These are phyloP conservation scores for Andrena trimmerana DNA, from an alignment of 2,888 invertebrate genomes.

Conservation along the genomic window DNA sequence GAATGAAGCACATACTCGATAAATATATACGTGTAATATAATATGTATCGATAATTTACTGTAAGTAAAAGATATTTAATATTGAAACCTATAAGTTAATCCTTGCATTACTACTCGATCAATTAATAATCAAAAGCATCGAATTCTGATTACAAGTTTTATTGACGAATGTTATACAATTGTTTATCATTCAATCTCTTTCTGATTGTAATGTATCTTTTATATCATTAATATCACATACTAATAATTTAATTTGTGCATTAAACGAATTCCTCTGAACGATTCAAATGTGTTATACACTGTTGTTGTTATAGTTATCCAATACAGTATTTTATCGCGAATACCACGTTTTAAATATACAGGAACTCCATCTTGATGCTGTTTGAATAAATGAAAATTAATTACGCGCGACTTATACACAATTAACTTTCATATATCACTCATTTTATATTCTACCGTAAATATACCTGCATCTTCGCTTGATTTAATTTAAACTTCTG, in stretches of 20 bases:
- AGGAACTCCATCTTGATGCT: constrained; percentile 54
- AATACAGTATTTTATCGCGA: constrained; percentile 51
- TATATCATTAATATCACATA: neutral
- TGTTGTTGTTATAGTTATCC: neutral
- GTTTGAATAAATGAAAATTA: constrained; percentile 19
- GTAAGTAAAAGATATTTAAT: constrained; percentile 66
- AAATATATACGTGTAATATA: constrained; percentile 44
- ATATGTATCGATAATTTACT: constrained; percentile 61
- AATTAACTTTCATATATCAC: neutral
- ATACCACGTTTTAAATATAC: constrained; percentile 54
- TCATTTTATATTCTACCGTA: constrained; percentile 22
- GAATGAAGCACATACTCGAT: constrained; percentile 29
- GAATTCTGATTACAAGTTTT: constrained; percentile 10
- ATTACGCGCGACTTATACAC: neutral
- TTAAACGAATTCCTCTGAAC: neutral
- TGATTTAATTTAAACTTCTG: constrained; percentile 75
- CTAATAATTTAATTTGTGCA: neutral
- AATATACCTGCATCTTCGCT: constrained; percentile 76
- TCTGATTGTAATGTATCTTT: neutral
- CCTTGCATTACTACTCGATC: constrained; percentile 1
- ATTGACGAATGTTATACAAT: constrained; percentile 7
- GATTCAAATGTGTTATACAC: neutral
- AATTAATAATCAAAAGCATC: constrained; percentile 21
- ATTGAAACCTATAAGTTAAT: constrained; percentile 39
- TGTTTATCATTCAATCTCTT: constrained; percentile 16